Evolutionary conservation across 2,888 invertebrate genomes (phyloP).

Genomic region (Agrotis segetum): DNA sequence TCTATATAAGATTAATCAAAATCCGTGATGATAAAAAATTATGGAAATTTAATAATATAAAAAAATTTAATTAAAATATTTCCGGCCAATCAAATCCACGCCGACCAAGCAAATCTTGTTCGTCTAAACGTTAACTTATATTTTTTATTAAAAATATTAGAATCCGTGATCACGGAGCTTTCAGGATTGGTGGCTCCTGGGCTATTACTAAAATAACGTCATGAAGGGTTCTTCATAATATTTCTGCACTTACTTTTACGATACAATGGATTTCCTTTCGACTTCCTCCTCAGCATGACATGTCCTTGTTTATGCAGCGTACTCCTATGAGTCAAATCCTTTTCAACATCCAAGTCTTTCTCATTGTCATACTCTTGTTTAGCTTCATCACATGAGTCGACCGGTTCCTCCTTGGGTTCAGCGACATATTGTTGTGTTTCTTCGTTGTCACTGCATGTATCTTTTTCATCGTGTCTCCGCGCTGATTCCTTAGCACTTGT

Average conservation of each 20-base stretch:
- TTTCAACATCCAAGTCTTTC: constrained; percentile 76
- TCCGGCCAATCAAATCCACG: no score
- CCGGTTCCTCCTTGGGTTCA: constrained; percentile 70
- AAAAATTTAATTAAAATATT: no score
- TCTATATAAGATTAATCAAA: no score
- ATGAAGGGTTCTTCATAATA: background rate
- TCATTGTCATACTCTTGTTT: constrained; percentile 82
- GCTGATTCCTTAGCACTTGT: constrained; percentile 93
- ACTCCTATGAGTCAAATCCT: constrained; percentile 69
- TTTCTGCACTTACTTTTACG: constrained; percentile 91
- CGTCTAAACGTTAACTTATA: no score
- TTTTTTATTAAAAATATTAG: no score
- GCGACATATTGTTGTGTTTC: constrained; percentile 71
- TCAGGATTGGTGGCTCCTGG: no score
- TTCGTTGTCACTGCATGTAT: constrained; percentile 93
- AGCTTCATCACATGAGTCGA: constrained; percentile 83
- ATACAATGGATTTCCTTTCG: constrained; percentile 92
- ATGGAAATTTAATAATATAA: no score
- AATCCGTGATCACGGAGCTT: no score
- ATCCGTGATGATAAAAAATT: no score
- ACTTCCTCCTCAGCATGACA: constrained; percentile 92
- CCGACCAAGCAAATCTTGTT: no score
- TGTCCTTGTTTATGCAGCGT: constrained; percentile 88
- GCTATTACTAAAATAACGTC: no score
- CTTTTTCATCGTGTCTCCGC: constrained; percentile 93